Conservation (phyloP, 2,888 invertebrate species). For the Bimastos eiseni region DNA sequence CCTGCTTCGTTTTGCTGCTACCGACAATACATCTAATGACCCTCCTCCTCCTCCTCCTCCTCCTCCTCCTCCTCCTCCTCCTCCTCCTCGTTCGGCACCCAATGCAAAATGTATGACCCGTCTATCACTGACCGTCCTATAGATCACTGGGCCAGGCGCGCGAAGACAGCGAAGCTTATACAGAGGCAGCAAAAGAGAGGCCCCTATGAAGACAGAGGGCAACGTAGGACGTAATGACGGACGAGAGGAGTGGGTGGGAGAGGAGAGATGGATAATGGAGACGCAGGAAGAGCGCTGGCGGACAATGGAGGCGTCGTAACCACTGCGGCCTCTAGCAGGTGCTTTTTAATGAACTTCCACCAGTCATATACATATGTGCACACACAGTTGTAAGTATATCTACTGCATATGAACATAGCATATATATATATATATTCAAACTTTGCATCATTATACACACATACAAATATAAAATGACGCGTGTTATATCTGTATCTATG, state of each 20-base stretch:
- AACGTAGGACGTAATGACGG: not conserved
- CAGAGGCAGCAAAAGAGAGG: not conserved
- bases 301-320: not conserved
- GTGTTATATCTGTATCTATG: too few relatives aligned
- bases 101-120: not conserved
- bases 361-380: not conserved
- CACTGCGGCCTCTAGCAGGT: not conserved
- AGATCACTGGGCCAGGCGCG: not conserved
- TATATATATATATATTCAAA: too few relatives aligned
- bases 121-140: not conserved
- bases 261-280: not conserved
- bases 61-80: not conserved
- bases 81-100: not conserved
- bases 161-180: not conserved
- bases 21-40: not conserved
- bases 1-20: not conserved
- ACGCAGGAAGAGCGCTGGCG: not conserved
- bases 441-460: too few relatives aligned
- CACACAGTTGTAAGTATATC: not conserved
- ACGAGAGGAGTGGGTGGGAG: not conserved
- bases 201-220: not conserved
- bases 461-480: too few relatives aligned
- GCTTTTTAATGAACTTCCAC: conserved; percentile 7
- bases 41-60: too few relatives aligned
- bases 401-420: not conserved